Evolutionary conservation across 1,140 invertebrate genomes (phyloP), one percentile per base, ranked within the genome.

Genomic region (Telenomus remus): DNA sequence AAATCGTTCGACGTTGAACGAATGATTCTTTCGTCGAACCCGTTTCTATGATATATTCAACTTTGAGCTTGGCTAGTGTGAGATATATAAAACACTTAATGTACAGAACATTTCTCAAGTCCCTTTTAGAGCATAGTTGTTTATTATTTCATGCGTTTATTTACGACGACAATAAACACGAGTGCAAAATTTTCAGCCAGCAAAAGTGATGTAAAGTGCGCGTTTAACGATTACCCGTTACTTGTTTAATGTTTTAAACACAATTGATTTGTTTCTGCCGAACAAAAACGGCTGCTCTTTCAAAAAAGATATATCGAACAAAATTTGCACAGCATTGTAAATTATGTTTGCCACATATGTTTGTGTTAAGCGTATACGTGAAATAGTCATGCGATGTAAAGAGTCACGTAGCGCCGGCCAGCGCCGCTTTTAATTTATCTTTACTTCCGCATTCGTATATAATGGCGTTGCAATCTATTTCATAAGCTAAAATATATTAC

Each of bases 351-450:
- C 35, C 51, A 56, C 55, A 64, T 59, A 63, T 60, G 37, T 64
- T 56, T 55, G 59, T 53, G 51, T 54, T 43, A 55, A 65, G 16
- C 42, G 57, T 53, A 35, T 35, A 68, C 37, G 59, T 48, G 53
- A 66, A 75, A 59, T 33, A 43, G 60, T 75, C 60, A 64, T 43
- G 59, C 65, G 37, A 69, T 69, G 35, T 43, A 63, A 68, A 75
- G 51, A 50, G 72, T 68, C 72, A 57, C 71, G 71, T 68, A 74
- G 61, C 61, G 19, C 19, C 2, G 66, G 63, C 47, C 68, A 61
- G 55, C 47, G 53, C 57, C 15, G 48, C 46, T 68, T 75, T 75
- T 64, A 69, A 75, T 75, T 75, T 75, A 75, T 75, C 59, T 69
- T 65, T 65, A 69, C 53, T 44, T 16, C 37, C n/a, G 19, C 11